A percentile compares a stretch with the other conserved stretches of the same genome.
phyloP scores from a whole-genome alignment of 2,113 vertebrate genomes.

The Chroicocephalus ridibundus region DNA sequence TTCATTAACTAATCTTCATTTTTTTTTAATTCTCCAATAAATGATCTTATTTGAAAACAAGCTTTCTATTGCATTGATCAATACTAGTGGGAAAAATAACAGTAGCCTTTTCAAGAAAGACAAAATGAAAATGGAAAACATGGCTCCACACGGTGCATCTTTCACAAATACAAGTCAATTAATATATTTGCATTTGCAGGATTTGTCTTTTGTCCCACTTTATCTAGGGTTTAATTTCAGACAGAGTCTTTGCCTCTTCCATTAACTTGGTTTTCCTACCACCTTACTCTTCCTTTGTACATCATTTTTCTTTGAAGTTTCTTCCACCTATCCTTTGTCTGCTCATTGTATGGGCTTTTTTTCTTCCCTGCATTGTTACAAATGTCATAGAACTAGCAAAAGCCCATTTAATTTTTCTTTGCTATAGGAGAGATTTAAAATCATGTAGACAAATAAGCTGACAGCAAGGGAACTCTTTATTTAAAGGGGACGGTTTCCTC shows the following conservation, averaged over 20 bases:
- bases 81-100: not conserved
- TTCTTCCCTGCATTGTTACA: not conserved
- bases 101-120: not conserved
- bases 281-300: not conserved
- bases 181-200: not conserved
- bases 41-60: not conserved
- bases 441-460: not conserved
- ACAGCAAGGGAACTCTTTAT: not conserved
- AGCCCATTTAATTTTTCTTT: not conserved
- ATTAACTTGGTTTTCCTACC: not conserved
- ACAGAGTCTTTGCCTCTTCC: not conserved
- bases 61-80: not conserved
- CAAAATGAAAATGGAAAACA: not conserved
- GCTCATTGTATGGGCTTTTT: not conserved
- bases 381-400: not conserved
- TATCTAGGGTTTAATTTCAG: not conserved
- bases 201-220: not conserved
- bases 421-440: not conserved
- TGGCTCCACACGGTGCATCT: not conserved
- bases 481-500: not conserved
- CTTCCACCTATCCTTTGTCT: not conserved
- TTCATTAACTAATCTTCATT: not conserved
- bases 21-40: not conserved
- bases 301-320: not conserved
- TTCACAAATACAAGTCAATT: not conserved